Conservation (phyloP, 2,797 vertebrate genomes). For the Silurus lanzhouensis region DNA sequence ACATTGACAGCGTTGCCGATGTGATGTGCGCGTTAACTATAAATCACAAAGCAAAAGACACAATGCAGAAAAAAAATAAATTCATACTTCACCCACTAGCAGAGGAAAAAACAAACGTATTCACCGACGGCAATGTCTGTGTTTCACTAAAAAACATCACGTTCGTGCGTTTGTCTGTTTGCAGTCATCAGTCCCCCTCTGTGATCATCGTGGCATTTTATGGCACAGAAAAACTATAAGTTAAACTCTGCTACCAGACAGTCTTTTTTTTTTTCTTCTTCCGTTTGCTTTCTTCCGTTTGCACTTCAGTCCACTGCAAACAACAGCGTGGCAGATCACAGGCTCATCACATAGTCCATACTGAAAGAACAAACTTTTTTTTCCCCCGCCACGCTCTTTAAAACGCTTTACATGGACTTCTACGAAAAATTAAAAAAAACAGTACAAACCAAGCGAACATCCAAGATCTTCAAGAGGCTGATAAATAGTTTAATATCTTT, state of each 20-base stretch:
- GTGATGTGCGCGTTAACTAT: conserved; percentile 58
- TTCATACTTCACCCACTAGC: conserved; percentile 57
- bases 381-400: conserved; percentile 41
- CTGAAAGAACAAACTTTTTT: conserved; percentile 38
- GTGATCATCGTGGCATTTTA: conserved; percentile 41
- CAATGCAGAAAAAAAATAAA: conserved; percentile 35
- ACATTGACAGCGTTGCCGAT: conserved; percentile 58
- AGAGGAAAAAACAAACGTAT: conserved; percentile 41
- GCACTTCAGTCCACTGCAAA: conserved; percentile 56
- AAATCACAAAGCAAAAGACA: conserved; percentile 58
- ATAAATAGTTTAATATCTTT: conserved; percentile 61
- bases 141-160: conserved; percentile 16
- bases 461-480: conserved; percentile 58
- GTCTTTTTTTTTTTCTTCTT: conserved; percentile 51
- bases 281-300: no score
- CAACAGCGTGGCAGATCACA: conserved; percentile 42
- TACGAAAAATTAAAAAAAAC: conserved; percentile 55
- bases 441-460: conserved; percentile 49
- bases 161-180: conserved; percentile 53
- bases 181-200: conserved; percentile 58
- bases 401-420: conserved; percentile 54
- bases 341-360: conserved; percentile 40
- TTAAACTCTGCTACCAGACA: conserved; percentile 52
- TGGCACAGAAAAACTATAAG: conserved; percentile 49
- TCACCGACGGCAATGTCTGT: not conserved